Conservation (phyloP, 2,113 vertebrate species). For the Myotis brandtii region DNA sequence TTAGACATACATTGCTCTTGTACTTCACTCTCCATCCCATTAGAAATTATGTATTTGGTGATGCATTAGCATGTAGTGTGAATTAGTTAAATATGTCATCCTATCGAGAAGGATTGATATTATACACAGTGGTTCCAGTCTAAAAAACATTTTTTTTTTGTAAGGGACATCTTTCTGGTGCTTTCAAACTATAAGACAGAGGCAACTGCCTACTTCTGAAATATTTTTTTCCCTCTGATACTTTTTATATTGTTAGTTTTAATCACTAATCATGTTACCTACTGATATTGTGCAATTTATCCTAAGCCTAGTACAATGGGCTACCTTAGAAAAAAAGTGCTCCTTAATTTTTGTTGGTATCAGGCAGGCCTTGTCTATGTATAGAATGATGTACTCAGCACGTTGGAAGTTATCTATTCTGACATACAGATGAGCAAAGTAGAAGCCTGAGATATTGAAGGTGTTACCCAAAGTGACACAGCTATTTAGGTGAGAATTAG, state of each 20-base stretch:
- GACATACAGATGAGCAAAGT: background rate
- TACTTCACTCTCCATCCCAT: background rate
- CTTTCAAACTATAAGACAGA: background rate
- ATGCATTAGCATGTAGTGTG: background rate
- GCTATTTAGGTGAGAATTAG: background rate
- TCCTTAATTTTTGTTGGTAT: background rate
- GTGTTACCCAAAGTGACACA: background rate
- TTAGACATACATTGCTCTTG: accelerated
- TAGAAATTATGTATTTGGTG: too few species aligned
- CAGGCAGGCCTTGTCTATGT: background rate
- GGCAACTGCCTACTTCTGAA: background rate
- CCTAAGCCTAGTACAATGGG: background rate
- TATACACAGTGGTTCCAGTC: background rate
- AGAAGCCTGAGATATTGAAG: background rate
- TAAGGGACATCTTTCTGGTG: background rate
- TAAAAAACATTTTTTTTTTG: background rate
- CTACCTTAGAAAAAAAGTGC: background rate
- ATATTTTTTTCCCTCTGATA: background rate
- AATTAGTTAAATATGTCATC: background rate
- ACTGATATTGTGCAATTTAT: background rate
- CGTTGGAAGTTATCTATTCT: accelerated
- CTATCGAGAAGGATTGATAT: background rate
- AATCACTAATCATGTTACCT: background rate
- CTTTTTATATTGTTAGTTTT: background rate
- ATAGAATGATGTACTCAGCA: accelerated